Evolutionary conservation across 1,140 invertebrate species (phyloP), one percentile per base, ranked within the genome.

Genomic region (Eriocheir sinensis): DNA sequence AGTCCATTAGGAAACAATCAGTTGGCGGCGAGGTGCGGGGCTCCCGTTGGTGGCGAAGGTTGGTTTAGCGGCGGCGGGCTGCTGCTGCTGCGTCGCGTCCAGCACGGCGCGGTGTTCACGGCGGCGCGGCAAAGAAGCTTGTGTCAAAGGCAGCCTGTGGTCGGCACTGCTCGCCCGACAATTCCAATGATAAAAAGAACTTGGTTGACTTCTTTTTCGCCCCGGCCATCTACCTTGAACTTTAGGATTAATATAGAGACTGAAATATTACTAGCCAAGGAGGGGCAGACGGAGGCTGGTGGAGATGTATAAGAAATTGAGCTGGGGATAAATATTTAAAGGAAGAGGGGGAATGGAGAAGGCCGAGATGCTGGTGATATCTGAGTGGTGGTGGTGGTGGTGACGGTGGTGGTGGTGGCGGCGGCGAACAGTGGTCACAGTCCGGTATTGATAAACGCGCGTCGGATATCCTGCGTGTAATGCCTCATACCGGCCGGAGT

Each of bases 401-500:
- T 44, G 88, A 15, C 27, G 44, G 53, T 86, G 40, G 34, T 86
- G 83, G 30, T 32, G 83, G 15, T 86, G 48, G 89, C 27, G 41
- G 89, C 30, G 48, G 41, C 27, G 41, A 36, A n/a, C 44, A 34
- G 38, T 81, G 91, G 30, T 92, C 41, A 40, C 44, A 48, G 81
- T 38, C 12, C 83, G 21, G 53, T 72, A n/a, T 93, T 89, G 92
- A 89, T 89, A 38, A 40, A 93, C 44, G 34, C 17, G 53, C 40
- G 83, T 38, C 48, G 92, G 92, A 93, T 83, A 88, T 93, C 92
- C 92, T 44, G 92, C 32, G 27, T 48, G 92, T 86, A 89, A 93
- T 86, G 83, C 41, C 38, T 93, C 48, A 38, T 30, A 48, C 21
- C 44, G 27, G 83, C n/a, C 53, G 30, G 44, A 72, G 44, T 36